phyloP scores from a whole-genome alignment of 2,113 vertebrate species.

The Fulica atra region DNA sequence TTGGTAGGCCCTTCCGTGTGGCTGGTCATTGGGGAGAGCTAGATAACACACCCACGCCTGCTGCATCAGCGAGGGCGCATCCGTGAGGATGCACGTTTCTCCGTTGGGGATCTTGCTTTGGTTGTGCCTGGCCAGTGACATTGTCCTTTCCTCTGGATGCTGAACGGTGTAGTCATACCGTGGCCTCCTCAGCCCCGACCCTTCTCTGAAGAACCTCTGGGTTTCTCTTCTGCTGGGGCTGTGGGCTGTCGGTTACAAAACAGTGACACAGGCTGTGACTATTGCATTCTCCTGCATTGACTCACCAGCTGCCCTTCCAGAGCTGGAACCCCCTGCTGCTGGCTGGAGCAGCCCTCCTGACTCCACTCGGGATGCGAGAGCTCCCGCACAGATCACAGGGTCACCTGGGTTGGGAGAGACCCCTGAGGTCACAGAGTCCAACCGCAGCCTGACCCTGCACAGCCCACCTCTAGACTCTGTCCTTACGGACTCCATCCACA shows the following conservation, averaged over 20 bases:
- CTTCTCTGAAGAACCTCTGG: not conserved
- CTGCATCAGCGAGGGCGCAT: not conserved
- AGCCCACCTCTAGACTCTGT: too few species aligned
- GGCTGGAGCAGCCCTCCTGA: slow-evolving; percentile 56
- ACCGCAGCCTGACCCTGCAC: too few species aligned
- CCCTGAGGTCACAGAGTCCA: too few species aligned
- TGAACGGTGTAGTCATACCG: not conserved
- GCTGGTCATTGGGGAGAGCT: not conserved
- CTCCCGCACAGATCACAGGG: slow-evolving; percentile 53
- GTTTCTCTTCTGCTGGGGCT: slow-evolving; percentile 33
- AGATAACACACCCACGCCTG: not conserved
- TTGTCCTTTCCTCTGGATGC: not conserved
- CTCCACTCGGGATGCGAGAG: slow-evolving; percentile 59
- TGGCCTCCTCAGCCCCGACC: not conserved
- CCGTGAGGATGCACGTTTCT: not conserved
- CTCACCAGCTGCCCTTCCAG: slow-evolving; percentile 67
- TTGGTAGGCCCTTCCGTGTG: not conserved
- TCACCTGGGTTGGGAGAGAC: too few species aligned
- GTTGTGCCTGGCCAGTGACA: not conserved
- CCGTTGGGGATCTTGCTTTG: not conserved
- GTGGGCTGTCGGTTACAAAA: slow-evolving; percentile 44
- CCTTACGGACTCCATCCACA: too few species aligned
- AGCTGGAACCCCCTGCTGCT: slow-evolving; percentile 63
- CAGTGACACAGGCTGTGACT: slow-evolving; percentile 52
- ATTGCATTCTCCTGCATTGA: slow-evolving; percentile 70